Conservation (phyloP, 2,888 invertebrate genomes). For the Lepidochrysops patricia region DNA sequence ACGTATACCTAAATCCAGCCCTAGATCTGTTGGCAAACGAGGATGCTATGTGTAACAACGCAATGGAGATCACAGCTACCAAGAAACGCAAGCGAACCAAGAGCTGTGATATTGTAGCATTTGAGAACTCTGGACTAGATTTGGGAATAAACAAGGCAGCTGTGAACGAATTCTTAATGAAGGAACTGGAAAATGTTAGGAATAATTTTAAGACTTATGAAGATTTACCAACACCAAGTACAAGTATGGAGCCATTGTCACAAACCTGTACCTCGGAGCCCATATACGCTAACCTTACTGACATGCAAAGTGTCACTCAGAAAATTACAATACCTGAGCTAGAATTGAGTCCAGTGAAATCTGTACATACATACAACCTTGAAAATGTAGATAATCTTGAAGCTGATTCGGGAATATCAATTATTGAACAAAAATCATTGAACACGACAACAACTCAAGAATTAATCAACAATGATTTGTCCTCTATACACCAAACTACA, state of each 20-base stretch:
- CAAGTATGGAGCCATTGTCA: background rate
- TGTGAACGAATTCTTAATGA: slow-evolving; percentile 50
- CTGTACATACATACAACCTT: slow-evolving; percentile 15
- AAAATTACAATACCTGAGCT: slow-evolving; percentile 18
- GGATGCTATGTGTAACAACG: slow-evolving; percentile 65
- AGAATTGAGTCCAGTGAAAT: background rate
- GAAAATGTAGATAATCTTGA: slow-evolving; percentile 27
- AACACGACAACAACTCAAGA: slow-evolving; percentile 31
- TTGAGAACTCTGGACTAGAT: slow-evolving; percentile 63
- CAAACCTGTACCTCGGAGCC: slow-evolving; percentile 34
- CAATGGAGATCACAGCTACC: slow-evolving; percentile 60
- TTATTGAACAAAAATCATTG: slow-evolving; percentile 40
- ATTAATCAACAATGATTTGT: slow-evolving; percentile 28
- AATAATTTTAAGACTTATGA: slow-evolving; percentile 39
- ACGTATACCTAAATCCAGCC: slow-evolving; percentile 62
- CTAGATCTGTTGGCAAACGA: slow-evolving; percentile 62
- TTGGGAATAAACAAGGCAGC: slow-evolving; percentile 50
- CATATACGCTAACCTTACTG: slow-evolving; percentile 45
- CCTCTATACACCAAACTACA: slow-evolving; percentile 36
- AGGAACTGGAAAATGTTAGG: slow-evolving; percentile 60
- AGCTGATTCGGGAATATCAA: slow-evolving; percentile 46
- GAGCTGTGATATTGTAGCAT: slow-evolving; percentile 51
- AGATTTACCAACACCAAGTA: slow-evolving; percentile 22
- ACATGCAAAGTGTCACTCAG: slow-evolving; percentile 15
- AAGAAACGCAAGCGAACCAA: slow-evolving; percentile 58